phyloP scores from a whole-genome alignment of 2,113 vertebrate species.

The Acanthochromis polyacanthus region DNA sequence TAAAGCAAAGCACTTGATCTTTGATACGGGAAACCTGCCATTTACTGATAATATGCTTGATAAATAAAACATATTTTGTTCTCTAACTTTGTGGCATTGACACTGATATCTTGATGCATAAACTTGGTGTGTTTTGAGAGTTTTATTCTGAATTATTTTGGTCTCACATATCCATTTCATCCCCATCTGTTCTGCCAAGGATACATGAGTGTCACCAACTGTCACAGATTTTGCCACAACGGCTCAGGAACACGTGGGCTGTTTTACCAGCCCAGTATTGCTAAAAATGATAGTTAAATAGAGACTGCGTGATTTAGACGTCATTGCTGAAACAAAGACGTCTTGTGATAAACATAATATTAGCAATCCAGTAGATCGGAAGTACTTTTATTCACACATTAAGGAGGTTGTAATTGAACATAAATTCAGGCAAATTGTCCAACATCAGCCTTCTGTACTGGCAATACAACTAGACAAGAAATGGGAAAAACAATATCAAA shows the following conservation, averaged over 20 bases:
- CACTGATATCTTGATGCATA: neutral
- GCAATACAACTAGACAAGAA: too few species aligned
- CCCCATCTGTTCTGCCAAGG: neutral
- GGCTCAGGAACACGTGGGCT: neutral
- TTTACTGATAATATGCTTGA: neutral
- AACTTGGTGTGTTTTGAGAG: neutral
- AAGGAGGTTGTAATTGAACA: too few species aligned
- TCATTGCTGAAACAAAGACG: neutral
- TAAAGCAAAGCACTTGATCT: neutral
- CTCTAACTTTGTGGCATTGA: neutral
- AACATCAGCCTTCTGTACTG: too few species aligned
- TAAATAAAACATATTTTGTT: neutral
- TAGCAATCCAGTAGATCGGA: too few species aligned
- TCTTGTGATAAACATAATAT: neutral
- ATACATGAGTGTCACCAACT: neutral
- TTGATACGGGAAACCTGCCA: constrained; percentile 5
- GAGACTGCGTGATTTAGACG: neutral
- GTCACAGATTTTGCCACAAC: neutral
- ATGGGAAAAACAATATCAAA: too few species aligned
- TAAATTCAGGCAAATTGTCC: too few species aligned
- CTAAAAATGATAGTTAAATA: neutral
- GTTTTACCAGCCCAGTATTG: neutral
- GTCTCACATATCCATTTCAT: neutral
- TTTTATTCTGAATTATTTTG: neutral
- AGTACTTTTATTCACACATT: too few species aligned